These are phyloP conservation scores for Proisotoma minuta DNA, from an alignment of 2,888 invertebrate genomes.

Conservation along the genomic window DNA sequence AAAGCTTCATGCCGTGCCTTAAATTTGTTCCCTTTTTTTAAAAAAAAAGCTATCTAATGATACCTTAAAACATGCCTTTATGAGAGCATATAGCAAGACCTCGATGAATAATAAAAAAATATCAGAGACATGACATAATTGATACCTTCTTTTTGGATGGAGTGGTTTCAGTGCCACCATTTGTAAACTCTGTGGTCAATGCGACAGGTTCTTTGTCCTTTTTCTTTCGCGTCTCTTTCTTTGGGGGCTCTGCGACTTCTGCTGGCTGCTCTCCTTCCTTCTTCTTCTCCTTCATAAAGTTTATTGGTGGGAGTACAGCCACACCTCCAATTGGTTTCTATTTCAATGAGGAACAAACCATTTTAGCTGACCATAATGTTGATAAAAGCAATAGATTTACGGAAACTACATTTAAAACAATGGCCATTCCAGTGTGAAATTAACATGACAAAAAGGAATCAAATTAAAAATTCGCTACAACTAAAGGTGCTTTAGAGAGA, in stretches of 20 bases:
- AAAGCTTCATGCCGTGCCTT: no score
- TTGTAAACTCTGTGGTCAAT: slow-evolving; percentile 30
- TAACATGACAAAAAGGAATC: no score
- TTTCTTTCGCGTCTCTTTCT: slow-evolving; percentile 52
- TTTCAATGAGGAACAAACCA: no score
- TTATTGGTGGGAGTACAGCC: slow-evolving; percentile 67
- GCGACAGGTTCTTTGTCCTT: slow-evolving; percentile 51
- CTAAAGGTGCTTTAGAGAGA: no score
- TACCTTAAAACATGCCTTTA: slow-evolving; percentile 14
- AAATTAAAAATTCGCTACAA: no score
- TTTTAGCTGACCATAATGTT: no score
- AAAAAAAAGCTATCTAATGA: slow-evolving; percentile 3
- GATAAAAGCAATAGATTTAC: no score
- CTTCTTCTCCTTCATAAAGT: slow-evolving; percentile 56
- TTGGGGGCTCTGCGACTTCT: slow-evolving; percentile 35
- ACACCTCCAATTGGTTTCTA: slow-evolving; percentile 81
- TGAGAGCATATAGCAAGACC: slow-evolving; percentile 9
- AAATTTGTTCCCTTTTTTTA: no score
- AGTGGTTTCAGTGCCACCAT: slow-evolving; percentile 34
- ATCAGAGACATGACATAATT: no score
- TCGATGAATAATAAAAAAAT: slow-evolving; percentile 4
- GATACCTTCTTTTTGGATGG: slow-evolving; percentile 42
- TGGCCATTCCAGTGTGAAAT: no score
- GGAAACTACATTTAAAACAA: no score
- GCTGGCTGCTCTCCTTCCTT: slow-evolving; percentile 44